Percentiles rank a stretch among this genome's conserved stretches.
Conservation (phyloP, 2,797 vertebrate genomes). For the Clarias laeviceps region DNA sequence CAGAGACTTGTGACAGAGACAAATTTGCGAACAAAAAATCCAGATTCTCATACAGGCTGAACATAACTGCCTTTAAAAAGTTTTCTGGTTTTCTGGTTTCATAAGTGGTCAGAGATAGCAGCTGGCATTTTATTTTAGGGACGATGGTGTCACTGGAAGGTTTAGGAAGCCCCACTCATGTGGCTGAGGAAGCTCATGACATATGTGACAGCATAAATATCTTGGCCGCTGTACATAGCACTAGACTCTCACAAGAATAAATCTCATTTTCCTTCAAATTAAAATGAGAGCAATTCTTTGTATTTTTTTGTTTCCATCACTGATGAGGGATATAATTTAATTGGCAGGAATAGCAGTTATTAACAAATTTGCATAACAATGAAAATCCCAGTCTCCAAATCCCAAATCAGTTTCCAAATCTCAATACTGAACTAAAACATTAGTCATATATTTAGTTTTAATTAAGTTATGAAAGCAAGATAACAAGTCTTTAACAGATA, state of each 20-base stretch:
- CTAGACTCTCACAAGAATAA: not conserved
- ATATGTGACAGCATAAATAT: not conserved
- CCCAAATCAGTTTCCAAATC: not conserved
- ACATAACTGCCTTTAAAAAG: not conserved
- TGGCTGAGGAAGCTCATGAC: not conserved
- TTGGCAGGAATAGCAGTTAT: not conserved
- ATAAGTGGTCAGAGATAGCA: not conserved
- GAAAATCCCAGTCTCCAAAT: not conserved
- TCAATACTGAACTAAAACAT: not conserved
- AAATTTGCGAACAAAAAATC: no score
- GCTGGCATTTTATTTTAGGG: conserved; percentile 1
- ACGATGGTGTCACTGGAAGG: not conserved
- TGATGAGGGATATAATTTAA: not conserved
- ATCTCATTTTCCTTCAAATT: not conserved
- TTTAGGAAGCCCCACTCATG: not conserved
- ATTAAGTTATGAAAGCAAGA: not conserved
- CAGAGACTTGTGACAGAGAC: no score
- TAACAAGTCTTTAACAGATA: not conserved
- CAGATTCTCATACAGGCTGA: no score
- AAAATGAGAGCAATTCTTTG: not conserved
- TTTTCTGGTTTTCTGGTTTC: not conserved
- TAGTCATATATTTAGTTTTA: not conserved
- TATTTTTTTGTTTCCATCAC: not conserved
- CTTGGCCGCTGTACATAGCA: not conserved
- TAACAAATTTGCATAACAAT: not conserved